Conservation (phyloP, 1,140 invertebrate species). For the Bombus waltoni region DNA sequence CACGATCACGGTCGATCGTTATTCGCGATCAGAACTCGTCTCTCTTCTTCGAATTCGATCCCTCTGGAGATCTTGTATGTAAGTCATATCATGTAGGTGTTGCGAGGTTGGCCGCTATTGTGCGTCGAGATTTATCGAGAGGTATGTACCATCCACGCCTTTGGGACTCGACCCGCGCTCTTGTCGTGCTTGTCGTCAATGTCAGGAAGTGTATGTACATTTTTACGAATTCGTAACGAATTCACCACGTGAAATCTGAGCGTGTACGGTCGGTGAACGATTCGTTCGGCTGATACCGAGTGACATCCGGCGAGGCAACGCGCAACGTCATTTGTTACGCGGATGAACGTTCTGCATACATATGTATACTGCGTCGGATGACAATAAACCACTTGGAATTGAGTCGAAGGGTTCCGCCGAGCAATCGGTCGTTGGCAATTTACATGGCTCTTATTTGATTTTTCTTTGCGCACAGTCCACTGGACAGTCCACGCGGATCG, state of each 20-base stretch:
- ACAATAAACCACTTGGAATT: conserved; percentile 26
- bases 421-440: neutral
- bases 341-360: conserved; percentile 46
- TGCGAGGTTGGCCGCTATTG: neutral
- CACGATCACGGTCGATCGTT: neutral
- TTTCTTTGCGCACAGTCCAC: neutral
- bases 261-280: conserved; percentile 52
- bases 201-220: conserved; percentile 6
- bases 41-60: neutral
- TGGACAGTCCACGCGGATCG: neutral
- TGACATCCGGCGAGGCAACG: conserved; percentile 69
- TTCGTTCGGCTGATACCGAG: conserved; percentile 66
- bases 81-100: neutral
- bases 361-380: conserved; percentile 37
- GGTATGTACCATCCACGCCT: neutral
- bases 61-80: neutral
- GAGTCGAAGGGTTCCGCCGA: neutral
- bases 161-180: neutral
- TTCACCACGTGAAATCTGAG: conserved; percentile 54
- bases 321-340: conserved; percentile 72
- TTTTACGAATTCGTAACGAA: conserved; percentile 66
- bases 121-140: conserved; percentile 4
- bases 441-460: neutral
- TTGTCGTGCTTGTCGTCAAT: neutral
- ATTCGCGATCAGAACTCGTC: neutral